Base-by-base conservation (phyloP, 2,113 vertebrate genomes). In the Oriolus oriolus region DNA sequence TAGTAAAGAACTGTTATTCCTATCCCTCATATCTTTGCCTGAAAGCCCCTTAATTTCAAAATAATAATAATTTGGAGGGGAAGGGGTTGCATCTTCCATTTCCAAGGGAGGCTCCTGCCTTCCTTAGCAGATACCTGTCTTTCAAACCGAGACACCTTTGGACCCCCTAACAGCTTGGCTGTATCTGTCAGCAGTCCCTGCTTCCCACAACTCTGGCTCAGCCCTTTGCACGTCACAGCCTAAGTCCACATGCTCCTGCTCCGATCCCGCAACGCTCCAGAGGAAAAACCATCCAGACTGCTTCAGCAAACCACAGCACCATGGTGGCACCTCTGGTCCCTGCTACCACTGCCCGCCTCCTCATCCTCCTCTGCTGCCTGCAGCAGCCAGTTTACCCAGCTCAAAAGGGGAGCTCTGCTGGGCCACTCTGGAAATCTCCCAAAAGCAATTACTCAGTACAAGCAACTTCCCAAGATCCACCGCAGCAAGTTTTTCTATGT, bases 201-300 rank as follows among this genome's bases (percentile, higher is more conserved):
- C 39, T 56, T 44, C 66, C 52, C 3, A 0, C 56, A 75, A 50
- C 13, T 49, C 84, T 30, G 47, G 35, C 71, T 91, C 54, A 81
- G 44, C 74, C 50, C 28, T 79, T 33, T 47, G 52, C 59, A 54
- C 37, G 61, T 56, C 42, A 53, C 9, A 60, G 71, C 17, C 69
- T 0, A 0, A 31, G 47, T 59, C 44, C 59, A 45, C 19, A 9
- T 0, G 3, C 35, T 64, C 41, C 54, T 9, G 19, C 30, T 65
- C 27, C 37, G 33, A 84, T 45, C 69, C 37, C 3, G 4, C 56
- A 61, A 7, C 1, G 0, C 28, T 64, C 39, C 44, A 18, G 27
- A 39, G n/a, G 3, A 44, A 50, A 56, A 78, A 33, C 3, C 42
- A 59, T 30, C 26, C 44, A 35, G n/a, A 47, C 19, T 56, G 57